Evolutionary conservation across 2,797 vertebrate species (phyloP).

Genomic region (Sebastes reedi): DNA sequence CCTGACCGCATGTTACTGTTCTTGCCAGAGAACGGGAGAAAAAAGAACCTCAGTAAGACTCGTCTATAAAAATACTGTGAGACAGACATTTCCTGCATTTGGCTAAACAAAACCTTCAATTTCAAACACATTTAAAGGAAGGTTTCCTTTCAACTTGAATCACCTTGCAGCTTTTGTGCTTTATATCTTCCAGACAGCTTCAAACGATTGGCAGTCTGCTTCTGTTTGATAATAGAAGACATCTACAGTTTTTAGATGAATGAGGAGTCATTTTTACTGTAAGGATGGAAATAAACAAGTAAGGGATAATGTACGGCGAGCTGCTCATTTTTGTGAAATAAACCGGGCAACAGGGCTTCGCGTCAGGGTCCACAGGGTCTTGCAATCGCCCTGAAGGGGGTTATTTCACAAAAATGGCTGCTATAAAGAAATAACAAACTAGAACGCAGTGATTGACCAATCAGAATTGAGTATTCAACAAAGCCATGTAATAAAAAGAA

Average conservation of each 20-base stretch:
- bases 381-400: too few species aligned
- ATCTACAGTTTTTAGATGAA: not conserved
- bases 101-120: constrained; percentile 8
- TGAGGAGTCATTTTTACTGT: not conserved
- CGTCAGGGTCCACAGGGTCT: too few species aligned
- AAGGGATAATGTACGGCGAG: not conserved
- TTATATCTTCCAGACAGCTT: constrained; percentile 15
- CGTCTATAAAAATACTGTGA: not conserved
- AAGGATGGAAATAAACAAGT: not conserved
- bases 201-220: not conserved
- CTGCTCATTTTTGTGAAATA: too few species aligned
- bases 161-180: constrained; percentile 11
- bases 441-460: too few species aligned
- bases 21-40: not conserved
- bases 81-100: constrained; percentile 3
- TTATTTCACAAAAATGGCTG: too few species aligned
- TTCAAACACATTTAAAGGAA: constrained; percentile 27
- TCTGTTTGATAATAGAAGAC: not conserved
- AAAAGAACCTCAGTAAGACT: not conserved
- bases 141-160: constrained; percentile 11
- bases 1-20: not conserved
- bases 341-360: too few species aligned
- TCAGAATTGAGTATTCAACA: not conserved
- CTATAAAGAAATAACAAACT: too few species aligned
- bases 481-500: not conserved